phyloP scores from a whole-genome alignment of 2,888 invertebrate genomes.

The Erebia palarica region DNA sequence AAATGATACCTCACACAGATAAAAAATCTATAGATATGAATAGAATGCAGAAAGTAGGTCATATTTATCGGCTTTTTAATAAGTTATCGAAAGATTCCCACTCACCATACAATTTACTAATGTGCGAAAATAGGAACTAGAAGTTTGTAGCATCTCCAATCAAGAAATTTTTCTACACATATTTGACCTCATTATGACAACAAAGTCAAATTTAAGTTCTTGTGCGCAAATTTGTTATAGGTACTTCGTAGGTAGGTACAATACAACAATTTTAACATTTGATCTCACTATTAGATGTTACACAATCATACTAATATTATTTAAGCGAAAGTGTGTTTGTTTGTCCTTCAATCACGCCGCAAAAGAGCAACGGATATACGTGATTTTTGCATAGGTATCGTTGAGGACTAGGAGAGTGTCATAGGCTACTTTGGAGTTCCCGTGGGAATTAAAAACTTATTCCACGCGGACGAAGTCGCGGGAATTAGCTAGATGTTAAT shows the following conservation, averaged over 20 bases:
- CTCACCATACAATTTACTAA: conserved; percentile 32
- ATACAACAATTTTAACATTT: conserved; percentile 12
- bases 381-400: no score
- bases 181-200: background rate
- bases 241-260: conserved; percentile 22
- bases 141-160: conserved; percentile 36
- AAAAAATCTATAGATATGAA: background rate
- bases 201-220: conserved; percentile 27
- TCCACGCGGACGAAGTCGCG: no score
- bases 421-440: no score
- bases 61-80: background rate
- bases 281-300: background rate
- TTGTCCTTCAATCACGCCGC: no score
- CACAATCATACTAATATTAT: background rate
- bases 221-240: conserved; percentile 27
- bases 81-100: background rate
- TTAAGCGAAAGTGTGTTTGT: no score
- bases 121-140: conserved; percentile 60
- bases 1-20: background rate
- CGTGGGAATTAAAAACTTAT: no score
- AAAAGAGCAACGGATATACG: no score
- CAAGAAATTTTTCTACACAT: background rate
- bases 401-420: no score
- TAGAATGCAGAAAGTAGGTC: background rate
- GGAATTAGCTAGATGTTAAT: no score